Base-by-base conservation (phyloP, 2,888 invertebrate genomes). In the Acanthoscelides obtectus region DNA sequence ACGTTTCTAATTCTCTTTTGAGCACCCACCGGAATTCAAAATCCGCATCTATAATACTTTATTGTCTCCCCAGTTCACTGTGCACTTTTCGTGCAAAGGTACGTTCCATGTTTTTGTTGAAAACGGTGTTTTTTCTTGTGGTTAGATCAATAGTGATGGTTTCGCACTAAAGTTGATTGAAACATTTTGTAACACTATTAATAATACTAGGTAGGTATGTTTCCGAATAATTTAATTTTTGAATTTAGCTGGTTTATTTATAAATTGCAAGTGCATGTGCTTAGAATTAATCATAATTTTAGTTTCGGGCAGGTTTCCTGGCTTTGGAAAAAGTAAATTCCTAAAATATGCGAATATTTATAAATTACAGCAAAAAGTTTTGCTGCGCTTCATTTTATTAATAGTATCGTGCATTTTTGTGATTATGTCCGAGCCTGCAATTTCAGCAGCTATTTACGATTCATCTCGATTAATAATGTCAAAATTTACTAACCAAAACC, bases 31-130 rank as follows among this genome's bases (percentile, higher is more conserved):
- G 80, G 76, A 77, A 82, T 83, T 79, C 72, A 81, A 82, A 81
- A 77, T 80, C 77, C 77, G 76, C 76, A 79, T 80, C 79, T 77
- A 79, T 78, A 76, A 79, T 79, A 80, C 83, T 82, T 81, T 77
- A 83, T 84, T 84, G 82, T 83, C 82, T 83, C 80, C n/a, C n/a
- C 79, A 80, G 78, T 80, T 78, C 79, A 75, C 77, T 75, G 80
- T 79, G 73, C 73, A 79, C 77, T 75, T 77, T 77, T 77, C 74
- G 73, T 70, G 73, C 73, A 69, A 74, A 79, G 78, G 79, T 79
- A 78, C 71, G 74, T 76, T 73, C 68, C 63, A 12, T 17, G 22
- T 45, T 45, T 45, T 64, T 17, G 45, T 69, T 65, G 70, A 63
- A 70, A 70, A 71, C 21, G 25, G 64, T 70, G 69, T 70, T 72